phyloP scores from a whole-genome alignment of 2,113 vertebrate species.

The Isurus oxyrinchus region DNA sequence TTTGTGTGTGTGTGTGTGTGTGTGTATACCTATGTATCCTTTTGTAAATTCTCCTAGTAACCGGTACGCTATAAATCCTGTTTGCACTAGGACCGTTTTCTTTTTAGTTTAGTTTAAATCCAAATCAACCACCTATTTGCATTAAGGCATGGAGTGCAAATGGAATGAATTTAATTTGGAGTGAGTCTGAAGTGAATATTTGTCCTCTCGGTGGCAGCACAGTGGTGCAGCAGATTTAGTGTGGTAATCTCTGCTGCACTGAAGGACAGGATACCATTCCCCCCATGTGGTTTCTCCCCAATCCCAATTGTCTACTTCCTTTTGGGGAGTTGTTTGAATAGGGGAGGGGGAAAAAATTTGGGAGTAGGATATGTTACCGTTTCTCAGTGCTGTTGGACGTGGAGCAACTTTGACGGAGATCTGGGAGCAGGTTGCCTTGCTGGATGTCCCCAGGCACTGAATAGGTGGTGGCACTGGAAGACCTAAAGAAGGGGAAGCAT shows the following conservation, averaged over 20 bases:
- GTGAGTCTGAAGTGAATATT: not conserved
- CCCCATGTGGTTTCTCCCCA: not conserved
- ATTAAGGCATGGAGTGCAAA: slow-evolving; percentile 28
- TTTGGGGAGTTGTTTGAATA: not conserved
- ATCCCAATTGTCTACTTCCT: not conserved
- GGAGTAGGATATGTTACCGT: not conserved
- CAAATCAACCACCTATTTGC: slow-evolving; percentile 28
- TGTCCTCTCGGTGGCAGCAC: not conserved
- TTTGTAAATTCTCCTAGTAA: not conserved
- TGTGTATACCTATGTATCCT: not conserved
- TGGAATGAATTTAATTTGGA: not conserved
- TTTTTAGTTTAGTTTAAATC: slow-evolving; percentile 3
- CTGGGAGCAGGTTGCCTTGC: not conserved
- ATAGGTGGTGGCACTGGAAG: not conserved
- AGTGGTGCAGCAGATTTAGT: not conserved
- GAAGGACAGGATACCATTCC: not conserved
- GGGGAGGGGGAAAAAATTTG: not conserved
- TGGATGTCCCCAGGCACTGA: not conserved
- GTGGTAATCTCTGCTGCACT: not conserved
- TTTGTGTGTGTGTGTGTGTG: not conserved
- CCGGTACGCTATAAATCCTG: not conserved
- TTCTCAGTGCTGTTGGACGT: not conserved
- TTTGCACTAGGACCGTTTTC: not conserved
- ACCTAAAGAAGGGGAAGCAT: not conserved
- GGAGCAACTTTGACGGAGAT: not conserved